These are phyloP conservation scores for Holocentrus rufus DNA, from an alignment of 2,797 vertebrate species.

Conservation along the genomic window DNA sequence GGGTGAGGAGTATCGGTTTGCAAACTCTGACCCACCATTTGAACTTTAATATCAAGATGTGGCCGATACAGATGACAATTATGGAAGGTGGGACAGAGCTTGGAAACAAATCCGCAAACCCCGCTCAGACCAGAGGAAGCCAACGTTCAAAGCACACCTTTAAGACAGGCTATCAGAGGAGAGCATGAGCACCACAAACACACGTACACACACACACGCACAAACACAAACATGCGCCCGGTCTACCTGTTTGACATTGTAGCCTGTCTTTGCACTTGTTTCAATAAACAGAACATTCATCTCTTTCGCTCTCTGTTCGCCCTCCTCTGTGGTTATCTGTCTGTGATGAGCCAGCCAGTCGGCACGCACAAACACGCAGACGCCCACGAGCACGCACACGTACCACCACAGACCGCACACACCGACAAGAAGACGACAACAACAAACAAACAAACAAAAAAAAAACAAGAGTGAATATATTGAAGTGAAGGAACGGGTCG, in stretches of 20 bases:
- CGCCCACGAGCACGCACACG: slow-evolving; percentile 50
- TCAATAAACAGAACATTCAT: slow-evolving; percentile 87
- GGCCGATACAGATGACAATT: background rate
- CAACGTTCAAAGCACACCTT: slow-evolving; percentile 51
- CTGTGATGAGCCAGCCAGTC: slow-evolving; percentile 73
- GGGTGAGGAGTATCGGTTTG: slow-evolving; percentile 43
- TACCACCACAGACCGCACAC: slow-evolving; percentile 47
- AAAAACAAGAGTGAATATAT: slow-evolving; percentile 66
- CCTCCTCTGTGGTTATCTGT: slow-evolving; percentile 84
- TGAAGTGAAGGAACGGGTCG: slow-evolving; percentile 65
- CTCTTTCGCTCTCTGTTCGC: slow-evolving; percentile 84
- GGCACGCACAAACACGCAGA: slow-evolving; percentile 48
- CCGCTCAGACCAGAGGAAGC: slow-evolving; percentile 46
- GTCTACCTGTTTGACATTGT: slow-evolving; percentile 87
- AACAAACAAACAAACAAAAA: slow-evolving; percentile 46
- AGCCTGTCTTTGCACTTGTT: slow-evolving; percentile 85
- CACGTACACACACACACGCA: slow-evolving; percentile 39
- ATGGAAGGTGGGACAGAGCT: slow-evolving; percentile 53
- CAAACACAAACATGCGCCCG: slow-evolving; percentile 59
- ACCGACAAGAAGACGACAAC: slow-evolving; percentile 39
- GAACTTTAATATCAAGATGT: background rate
- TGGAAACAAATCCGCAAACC: slow-evolving; percentile 52
- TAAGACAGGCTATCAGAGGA: slow-evolving; percentile 54
- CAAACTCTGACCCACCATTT: slow-evolving; percentile 61
- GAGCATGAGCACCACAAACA: slow-evolving; percentile 52